phyloP scores from a whole-genome alignment of 2,113 vertebrate species.

The Thalassarche chlororhynchos region DNA sequence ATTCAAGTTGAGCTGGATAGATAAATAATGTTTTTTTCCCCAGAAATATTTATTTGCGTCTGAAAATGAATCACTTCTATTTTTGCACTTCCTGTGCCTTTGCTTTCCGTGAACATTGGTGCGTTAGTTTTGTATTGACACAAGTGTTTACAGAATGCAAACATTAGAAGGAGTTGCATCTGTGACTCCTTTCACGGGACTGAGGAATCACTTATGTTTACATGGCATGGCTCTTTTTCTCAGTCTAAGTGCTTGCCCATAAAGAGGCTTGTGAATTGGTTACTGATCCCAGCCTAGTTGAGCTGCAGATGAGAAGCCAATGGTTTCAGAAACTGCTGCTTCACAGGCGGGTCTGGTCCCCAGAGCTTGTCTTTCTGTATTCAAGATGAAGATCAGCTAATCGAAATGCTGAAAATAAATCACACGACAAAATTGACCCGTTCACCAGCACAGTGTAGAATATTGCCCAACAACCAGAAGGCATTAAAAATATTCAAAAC shows the following conservation, averaged over 20 bases:
- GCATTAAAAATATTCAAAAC: background rate
- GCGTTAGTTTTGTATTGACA: background rate
- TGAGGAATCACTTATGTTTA: background rate
- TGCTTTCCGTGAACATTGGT: background rate
- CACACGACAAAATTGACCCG: rapidly evolving
- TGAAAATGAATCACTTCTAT: background rate
- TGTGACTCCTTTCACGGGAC: background rate
- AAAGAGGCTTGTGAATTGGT: background rate
- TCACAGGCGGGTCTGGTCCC: background rate
- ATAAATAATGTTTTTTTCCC: background rate
- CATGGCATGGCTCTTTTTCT: background rate
- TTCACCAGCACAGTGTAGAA: background rate
- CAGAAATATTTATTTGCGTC: background rate
- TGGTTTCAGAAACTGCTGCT: background rate
- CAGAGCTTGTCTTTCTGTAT: background rate
- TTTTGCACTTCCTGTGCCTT: background rate
- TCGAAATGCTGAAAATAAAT: background rate
- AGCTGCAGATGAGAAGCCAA: background rate
- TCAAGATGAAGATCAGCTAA: background rate
- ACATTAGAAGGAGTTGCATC: background rate
- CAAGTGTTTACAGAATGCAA: background rate
- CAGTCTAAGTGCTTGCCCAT: background rate
- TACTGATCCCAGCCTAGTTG: background rate
- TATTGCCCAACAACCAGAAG: background rate
- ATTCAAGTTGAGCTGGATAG: background rate